Conservation (phyloP, 2,797 vertebrate species). For the Notoglanidium macrostoma region DNA sequence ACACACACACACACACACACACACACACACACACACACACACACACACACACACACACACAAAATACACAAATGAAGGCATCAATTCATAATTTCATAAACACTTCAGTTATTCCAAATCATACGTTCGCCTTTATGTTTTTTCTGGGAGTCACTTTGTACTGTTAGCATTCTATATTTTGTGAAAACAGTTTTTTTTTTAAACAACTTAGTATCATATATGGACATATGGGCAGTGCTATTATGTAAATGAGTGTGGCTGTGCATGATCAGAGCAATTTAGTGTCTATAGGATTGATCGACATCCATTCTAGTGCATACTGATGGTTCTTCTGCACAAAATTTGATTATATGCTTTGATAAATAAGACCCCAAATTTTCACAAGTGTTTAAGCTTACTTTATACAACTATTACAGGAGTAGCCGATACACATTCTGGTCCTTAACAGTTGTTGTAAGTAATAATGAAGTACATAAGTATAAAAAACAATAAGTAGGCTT, state of each 20-base stretch:
- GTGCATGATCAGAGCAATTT: background rate
- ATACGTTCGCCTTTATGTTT: background rate
- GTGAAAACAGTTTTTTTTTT: background rate
- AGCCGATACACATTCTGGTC: background rate
- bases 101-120: background rate
- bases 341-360: background rate
- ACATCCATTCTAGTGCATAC: background rate
- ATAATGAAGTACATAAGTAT: background rate
- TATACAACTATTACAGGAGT: background rate
- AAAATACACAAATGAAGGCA: background rate
- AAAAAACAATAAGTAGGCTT: background rate
- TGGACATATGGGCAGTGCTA: background rate
- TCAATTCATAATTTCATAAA: background rate
- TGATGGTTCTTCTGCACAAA: background rate
- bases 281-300: background rate
- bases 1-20: slow-evolving; percentile 33
- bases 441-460: background rate
- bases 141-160: background rate
- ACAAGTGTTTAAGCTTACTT: background rate
- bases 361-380: background rate
- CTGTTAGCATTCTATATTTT: too few species aligned
- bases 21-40: slow-evolving; percentile 49
- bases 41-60: slow-evolving; percentile 1
- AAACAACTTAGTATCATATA: too few species aligned
- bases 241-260: background rate